Evolutionary conservation across 2,113 vertebrate genomes (phyloP), one percentile per base, ranked within the genome.

Genomic region (Aegithalos caudatus): DNA sequence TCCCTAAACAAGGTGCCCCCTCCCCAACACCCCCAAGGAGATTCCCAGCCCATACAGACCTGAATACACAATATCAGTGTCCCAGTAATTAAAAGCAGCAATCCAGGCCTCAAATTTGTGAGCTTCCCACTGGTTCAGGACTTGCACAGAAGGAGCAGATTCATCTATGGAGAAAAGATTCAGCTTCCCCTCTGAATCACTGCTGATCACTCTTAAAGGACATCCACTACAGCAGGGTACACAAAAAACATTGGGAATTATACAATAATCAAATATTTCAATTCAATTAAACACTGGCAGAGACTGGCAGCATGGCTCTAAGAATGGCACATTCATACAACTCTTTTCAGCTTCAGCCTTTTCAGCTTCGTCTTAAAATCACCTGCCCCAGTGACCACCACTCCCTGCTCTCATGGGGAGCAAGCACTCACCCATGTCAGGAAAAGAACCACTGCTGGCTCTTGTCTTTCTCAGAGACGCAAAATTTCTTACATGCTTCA

Each of bases 51-150:
- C 45, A 47, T n/a, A 80, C 97, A 83, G 54, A 99, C 99, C 99
- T 92, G 99, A 99, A 81, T 99, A 99, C 60, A 99, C 81, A 1
- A 98, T 42, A 44, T 99, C 98, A 1, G 98, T 98, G 95, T 99
- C 98, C 99, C 99, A 99, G 97, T 99, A 99, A 94, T 99, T 98
- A 95, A 99, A 99, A 48, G 99, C 99, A 27, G 99, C 98, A 48
- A 99, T 98, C 99, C 99, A 99, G 80, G 99, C 99, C 94, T 99
- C 99, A 54, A 99, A 99, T 67, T 97, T 97, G 16, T 99, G 99
- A 25, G 98, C 99, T 76, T 99, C 98, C 99, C 99, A 99, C 51
- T 98, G 98, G 27, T 96, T 97, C 88, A 98, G 57, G 4, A 94
- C 33, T 1, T 89, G 97, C 54, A 99, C 95, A 33, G 95, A 62